Evolutionary conservation across 1,140 invertebrate genomes (phyloP).

Genomic region (Nylanderia fulva): DNA sequence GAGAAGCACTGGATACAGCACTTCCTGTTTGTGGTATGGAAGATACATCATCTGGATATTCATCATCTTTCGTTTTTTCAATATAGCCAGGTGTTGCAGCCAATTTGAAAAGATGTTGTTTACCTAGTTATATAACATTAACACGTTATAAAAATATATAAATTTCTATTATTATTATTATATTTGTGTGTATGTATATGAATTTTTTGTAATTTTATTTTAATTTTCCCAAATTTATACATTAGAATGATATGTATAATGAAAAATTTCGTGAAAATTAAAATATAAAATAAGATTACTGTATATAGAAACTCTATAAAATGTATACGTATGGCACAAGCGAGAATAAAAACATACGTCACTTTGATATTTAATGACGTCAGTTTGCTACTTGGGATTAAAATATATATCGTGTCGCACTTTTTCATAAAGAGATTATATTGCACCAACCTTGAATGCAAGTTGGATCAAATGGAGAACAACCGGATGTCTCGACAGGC

Average conservation of each 20-base stretch:
- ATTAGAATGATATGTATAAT: too few species aligned
- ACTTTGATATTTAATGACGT: too few species aligned
- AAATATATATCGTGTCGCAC: background rate
- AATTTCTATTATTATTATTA: too few species aligned
- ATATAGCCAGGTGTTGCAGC: background rate
- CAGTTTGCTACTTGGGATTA: too few species aligned
- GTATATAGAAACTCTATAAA: too few species aligned
- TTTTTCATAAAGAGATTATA: background rate
- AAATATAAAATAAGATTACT: too few species aligned
- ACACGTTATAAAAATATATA: background rate
- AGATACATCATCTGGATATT: background rate
- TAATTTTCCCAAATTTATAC: background rate
- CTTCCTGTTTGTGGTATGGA: background rate
- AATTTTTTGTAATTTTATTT: background rate
- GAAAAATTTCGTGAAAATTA: too few species aligned
- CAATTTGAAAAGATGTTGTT: conserved; percentile 29
- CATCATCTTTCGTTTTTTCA: background rate
- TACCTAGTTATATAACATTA: conserved; percentile 2
- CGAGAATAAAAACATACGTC: too few species aligned
- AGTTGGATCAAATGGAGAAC: background rate
- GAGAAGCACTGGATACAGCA: background rate
- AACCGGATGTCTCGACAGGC: background rate
- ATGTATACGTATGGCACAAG: too few species aligned
- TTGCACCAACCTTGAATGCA: conserved; percentile 55
- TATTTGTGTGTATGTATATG: too few species aligned